These are phyloP conservation scores for Heterodera schachtii DNA, from an alignment of 1,140 invertebrate genomes.

Conservation along the genomic window DNA sequence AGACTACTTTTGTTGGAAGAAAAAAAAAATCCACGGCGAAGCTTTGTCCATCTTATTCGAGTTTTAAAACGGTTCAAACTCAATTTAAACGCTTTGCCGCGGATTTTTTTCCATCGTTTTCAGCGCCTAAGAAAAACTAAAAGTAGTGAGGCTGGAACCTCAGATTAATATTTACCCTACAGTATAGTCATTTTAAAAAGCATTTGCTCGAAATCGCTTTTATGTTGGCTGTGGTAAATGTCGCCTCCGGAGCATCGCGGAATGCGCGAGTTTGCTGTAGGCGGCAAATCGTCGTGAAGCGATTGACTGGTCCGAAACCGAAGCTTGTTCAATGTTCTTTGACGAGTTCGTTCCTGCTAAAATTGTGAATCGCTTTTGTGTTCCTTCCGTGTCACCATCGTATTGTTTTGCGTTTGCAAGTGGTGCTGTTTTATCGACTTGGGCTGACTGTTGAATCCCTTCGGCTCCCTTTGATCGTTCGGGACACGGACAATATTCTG, in stretches of 20 bases:
- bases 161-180: no score
- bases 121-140: not conserved
- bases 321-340: not conserved
- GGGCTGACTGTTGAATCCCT: not conserved
- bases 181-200: not conserved
- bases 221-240: slow-evolving; percentile 15
- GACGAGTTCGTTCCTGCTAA: not conserved
- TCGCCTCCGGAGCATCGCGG: slow-evolving; percentile 35
- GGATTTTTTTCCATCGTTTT: no score
- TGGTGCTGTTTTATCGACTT: not conserved
- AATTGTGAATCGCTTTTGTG: not conserved
- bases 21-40: no score
- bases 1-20: no score
- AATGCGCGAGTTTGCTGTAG: slow-evolving; percentile 43
- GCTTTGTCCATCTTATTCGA: no score
- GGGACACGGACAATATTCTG: slow-evolving; percentile 47
- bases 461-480: slow-evolving; percentile 25
- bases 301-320: slow-evolving; percentile 17
- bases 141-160: not conserved
- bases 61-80: no score
- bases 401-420: not conserved
- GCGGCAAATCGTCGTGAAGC: slow-evolving; percentile 43
- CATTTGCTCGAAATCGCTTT: no score
- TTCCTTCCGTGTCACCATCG: not conserved
- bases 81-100: no score